phyloP scores from a whole-genome alignment of 2,797 vertebrate genomes.

The Periparus ater region DNA sequence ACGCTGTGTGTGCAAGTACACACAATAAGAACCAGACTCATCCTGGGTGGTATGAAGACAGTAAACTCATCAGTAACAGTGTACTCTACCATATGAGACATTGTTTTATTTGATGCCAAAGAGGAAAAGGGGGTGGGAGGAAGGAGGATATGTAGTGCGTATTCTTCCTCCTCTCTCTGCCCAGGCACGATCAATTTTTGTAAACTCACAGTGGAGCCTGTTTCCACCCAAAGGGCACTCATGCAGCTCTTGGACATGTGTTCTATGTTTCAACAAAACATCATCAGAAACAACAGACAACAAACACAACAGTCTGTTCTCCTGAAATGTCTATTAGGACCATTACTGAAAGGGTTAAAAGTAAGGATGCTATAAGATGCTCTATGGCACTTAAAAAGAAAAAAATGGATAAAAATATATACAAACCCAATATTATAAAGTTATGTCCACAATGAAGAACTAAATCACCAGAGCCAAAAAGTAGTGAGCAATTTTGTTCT shows the following conservation, averaged over 20 bases:
- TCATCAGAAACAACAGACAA: background rate
- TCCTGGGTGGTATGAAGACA: slow-evolving; percentile 70
- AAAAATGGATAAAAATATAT: background rate
- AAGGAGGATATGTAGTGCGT: background rate
- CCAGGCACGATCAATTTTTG: slow-evolving; percentile 21
- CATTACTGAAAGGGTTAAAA: background rate
- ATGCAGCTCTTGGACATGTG: background rate
- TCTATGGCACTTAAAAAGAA: background rate
- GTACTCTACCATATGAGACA: slow-evolving; percentile 17
- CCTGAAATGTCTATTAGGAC: background rate
- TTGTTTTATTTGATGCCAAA: slow-evolving; percentile 58
- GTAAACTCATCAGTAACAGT: slow-evolving; percentile 39
- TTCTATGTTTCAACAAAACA: background rate
- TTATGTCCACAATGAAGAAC: background rate
- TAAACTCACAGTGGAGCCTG: background rate
- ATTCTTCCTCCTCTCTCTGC: slow-evolving; percentile 29
- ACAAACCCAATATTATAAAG: background rate
- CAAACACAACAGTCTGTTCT: background rate
- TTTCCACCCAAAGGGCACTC: slow-evolving; percentile 28
- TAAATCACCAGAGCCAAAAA: background rate
- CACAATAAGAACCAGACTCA: slow-evolving; percentile 69
- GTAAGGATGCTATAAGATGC: background rate
- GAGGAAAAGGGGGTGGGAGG: slow-evolving; percentile 41
- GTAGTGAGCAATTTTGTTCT: background rate
- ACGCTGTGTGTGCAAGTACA: background rate